Evolutionary conservation across 2,113 vertebrate genomes (phyloP), one percentile per base, ranked within the genome.

Genomic region (Circaetus cinerascens): DNA sequence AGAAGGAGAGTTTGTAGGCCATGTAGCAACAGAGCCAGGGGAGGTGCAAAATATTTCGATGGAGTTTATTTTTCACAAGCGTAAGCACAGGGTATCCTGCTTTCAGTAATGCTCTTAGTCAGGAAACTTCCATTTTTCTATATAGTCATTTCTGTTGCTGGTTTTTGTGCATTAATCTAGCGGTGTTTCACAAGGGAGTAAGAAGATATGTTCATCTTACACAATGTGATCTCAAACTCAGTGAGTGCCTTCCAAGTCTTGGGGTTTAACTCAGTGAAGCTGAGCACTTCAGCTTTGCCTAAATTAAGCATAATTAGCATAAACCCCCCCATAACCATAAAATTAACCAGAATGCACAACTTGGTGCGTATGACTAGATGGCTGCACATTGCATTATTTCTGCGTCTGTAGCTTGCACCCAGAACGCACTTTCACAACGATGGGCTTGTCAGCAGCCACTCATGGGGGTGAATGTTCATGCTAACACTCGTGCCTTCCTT

Each of bases 401-500:
- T 22, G n/a, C 0, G 0, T 27, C 72, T n/a, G 34, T 34, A 64
- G 30, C 66, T 75, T 26, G 15, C 17, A 29, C 38, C 27, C 59
- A 34, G 74, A 76, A 40, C 0, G 2, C 2, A 1, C 17, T 53
- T 76, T 63, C 38, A 23, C 0, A 2, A 8, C 2, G 11, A 22
- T 22, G 76, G 27, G 50, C 77, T 71, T 82, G 59, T 93, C 93
- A 88, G 59, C 57, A 72, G 63, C 36, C 32, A 4, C 43, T 45
- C 59, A 0, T 2, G 27, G 34, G 38, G 38, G 32, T 0, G 1
- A 16, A 15, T 66, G 53, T 32, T 55, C n/a, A 11, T 2, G 0
- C 51, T 17, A 9, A 26, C 12, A 23, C 43, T 78, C 0, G 0
- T 67, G 51, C 10, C 23, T 32, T 50, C 45, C 40, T 26, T 2